Percentiles rank a stretch among this genome's conserved stretches.
Evolutionary conservation across 2,797 vertebrate genomes (phyloP).

Genomic region (Glyptemys insculpta): DNA sequence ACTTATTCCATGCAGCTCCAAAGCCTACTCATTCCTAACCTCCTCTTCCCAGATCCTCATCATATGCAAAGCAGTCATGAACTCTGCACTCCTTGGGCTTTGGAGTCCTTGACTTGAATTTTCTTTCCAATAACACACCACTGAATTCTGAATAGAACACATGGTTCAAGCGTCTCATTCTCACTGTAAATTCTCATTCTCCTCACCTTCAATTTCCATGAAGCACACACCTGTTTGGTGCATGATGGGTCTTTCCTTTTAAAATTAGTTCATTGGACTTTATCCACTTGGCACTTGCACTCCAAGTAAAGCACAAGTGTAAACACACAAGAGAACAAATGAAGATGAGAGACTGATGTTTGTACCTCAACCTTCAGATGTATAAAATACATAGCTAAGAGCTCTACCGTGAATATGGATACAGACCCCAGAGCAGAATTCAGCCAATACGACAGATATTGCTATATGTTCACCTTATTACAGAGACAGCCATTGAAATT

Average conservation of each 20-base stretch:
- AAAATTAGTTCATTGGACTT: neutral
- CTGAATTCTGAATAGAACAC: neutral
- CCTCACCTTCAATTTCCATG: neutral
- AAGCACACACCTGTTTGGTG: neutral
- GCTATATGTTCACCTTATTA: neutral
- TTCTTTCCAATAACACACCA: neutral
- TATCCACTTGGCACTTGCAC: neutral
- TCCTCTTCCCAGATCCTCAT: neutral
- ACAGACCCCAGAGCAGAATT: fast-evolving
- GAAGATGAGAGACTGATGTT: neutral
- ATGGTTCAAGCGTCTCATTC: neutral
- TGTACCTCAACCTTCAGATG: neutral
- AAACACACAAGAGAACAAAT: neutral
- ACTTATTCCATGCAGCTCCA: neutral
- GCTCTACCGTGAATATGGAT: fast-evolving
- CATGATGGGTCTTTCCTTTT: neutral
- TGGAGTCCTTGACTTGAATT: neutral
- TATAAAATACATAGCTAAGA: fast-evolving
- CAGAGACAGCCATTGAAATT: neutral
- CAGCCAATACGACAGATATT: fast-evolving
- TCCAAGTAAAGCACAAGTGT: neutral
- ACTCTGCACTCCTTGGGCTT: neutral
- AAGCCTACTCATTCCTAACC: neutral
- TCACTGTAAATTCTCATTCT: neutral
- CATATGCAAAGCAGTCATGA: neutral